Conservation (phyloP, 2,888 invertebrate species). For the Griposia aprilina region DNA sequence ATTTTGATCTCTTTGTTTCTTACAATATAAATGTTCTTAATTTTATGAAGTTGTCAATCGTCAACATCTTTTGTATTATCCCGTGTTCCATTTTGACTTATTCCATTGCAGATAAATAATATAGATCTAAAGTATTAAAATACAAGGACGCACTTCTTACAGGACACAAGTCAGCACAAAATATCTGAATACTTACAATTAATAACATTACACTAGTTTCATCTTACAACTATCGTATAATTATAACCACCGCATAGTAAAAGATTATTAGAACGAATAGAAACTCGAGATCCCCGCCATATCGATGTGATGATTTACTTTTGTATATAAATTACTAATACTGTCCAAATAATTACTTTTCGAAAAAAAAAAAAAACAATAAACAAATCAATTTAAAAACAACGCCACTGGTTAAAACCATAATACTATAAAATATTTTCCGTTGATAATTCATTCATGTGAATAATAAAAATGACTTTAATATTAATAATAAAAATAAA, state of each 20-base stretch:
- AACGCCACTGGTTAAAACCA: conserved; percentile 73
- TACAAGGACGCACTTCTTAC: conserved; percentile 67
- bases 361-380: conserved; percentile 56
- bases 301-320: conserved; percentile 75
- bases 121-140: conserved; percentile 41
- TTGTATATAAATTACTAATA: conserved; percentile 82
- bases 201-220: conserved; percentile 79
- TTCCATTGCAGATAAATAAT: conserved; percentile 39
- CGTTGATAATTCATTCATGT: conserved; percentile 64
- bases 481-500: conserved; percentile 58
- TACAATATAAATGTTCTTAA: conserved; percentile 3
- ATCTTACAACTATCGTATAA: conserved; percentile 88
- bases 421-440: conserved; percentile 80
- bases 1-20: neutral
- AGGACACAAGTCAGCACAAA: conserved; percentile 82
- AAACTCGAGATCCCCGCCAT: conserved; percentile 85
- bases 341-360: conserved; percentile 85
- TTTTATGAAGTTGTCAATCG: conserved; percentile 7
- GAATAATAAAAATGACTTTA: conserved; percentile 56
- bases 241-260: conserved; percentile 87
- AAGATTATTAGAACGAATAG: conserved; percentile 82
- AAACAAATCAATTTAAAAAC: conserved; percentile 62
- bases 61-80: conserved; percentile 11
- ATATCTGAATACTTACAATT: conserved; percentile 86
- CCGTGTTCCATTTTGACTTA: neutral